Evolutionary conservation across 2,797 vertebrate species (phyloP), one percentile per base, ranked within the genome.

Genomic region (Ptychobarbus kaznakovi): DNA sequence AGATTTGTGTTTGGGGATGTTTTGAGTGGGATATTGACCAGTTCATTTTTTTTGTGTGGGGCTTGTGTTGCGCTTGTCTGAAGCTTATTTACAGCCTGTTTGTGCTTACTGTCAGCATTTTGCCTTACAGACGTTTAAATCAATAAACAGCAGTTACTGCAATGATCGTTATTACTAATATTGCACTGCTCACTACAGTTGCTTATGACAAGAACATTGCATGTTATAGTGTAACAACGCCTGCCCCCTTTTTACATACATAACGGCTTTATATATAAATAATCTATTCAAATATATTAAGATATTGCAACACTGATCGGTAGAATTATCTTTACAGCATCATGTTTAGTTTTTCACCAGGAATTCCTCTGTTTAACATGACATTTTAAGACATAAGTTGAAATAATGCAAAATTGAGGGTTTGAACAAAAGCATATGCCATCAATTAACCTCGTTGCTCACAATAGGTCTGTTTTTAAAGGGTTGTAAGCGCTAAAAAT

Each of bases 71-170:
- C 20, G 3, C 68, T 46, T 49, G 40, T 73, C 18, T 46, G 18
- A 63, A 12, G 46, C 8, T 74, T 20, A 22, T 82, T 82, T 63
- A 63, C 40, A 56, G 20, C 40, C 4, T 46, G 53, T 16, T 44
- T 25, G 1, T 81, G 49, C 6, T 58, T 72, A 10, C 38, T 1
- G n/a, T 72, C 38, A 61, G 10, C 25, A 44, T 73, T 16, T 49
- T 22, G 63, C 18, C 28, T 68, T 16, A n/a, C 44, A 68, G 18
- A 15, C 20, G 0, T 68, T 11, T 51, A 68, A 51, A 80, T 51
- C 25, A 51, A 66, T 51, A 68, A 80, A 65, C 78, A 51, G 78
- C 78, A 32, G 28, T 51, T n/a, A 15, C 18, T 80, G 74, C 32
- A 38, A 51, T 80, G 28, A 35, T 51, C 15, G 20, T 32, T 68